Evolutionary conservation across 2,113 vertebrate species (phyloP).

Genomic region (Clinocottus analis): DNA sequence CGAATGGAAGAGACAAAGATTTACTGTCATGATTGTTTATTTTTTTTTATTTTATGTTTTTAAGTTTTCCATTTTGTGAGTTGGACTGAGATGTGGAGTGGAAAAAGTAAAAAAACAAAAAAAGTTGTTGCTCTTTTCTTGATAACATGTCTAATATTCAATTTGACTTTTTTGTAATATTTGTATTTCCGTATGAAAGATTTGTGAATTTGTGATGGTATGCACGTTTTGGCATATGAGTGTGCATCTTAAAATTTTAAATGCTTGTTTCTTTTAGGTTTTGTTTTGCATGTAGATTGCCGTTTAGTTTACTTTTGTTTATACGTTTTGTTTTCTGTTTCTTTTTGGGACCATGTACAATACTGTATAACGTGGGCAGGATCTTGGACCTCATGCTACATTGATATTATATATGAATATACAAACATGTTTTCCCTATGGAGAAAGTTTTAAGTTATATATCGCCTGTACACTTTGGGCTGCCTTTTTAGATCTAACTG

Average conservation of each 20-base stretch:
- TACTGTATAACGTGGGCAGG: conserved; percentile 86
- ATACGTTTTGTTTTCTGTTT: conserved; percentile 64
- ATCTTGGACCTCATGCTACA: conserved; percentile 89
- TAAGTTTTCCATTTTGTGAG: conserved; percentile 57
- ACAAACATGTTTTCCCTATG: conserved; percentile 90
- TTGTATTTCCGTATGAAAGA: conserved; percentile 79
- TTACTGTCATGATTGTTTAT: conserved; percentile 36
- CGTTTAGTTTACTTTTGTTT: conserved; percentile 71
- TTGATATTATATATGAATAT: conserved; percentile 88
- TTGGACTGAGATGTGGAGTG: conserved; percentile 59
- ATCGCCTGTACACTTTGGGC: conserved; percentile 88
- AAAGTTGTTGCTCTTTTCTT: conserved; percentile 68
- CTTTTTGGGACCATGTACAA: conserved; percentile 85
- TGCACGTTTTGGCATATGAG: conserved; percentile 82
- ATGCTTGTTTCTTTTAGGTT: conserved; percentile 76
- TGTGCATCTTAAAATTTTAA: conserved; percentile 77
- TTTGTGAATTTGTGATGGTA: conserved; percentile 80
- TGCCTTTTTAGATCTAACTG: conserved; percentile 86
- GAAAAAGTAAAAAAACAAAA: conserved; percentile 50
- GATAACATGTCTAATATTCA: conserved; percentile 71
- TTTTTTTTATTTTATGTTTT: conserved; percentile 11
- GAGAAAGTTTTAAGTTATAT: conserved; percentile 92
- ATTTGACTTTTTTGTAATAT: conserved; percentile 77
- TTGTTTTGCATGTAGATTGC: conserved; percentile 84
- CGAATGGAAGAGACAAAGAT: conserved; percentile 58